These are phyloP conservation scores for Xestia rhomboidea DNA, from an alignment of 2,888 invertebrate genomes.

Conservation along the genomic window DNA sequence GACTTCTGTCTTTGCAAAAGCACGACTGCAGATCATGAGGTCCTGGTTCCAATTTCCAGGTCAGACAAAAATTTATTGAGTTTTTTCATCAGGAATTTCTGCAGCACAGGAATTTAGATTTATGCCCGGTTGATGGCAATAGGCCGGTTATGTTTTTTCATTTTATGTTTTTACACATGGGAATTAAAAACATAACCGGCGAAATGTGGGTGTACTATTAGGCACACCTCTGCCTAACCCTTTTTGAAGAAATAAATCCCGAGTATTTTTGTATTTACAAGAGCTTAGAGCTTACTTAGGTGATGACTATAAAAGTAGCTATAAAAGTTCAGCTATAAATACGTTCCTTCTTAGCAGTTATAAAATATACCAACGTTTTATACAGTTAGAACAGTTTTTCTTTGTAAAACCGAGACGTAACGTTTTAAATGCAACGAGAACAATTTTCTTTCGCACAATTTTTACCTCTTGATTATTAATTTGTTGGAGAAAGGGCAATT, in stretches of 20 bases:
- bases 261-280: neutral
- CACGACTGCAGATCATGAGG: too few species aligned
- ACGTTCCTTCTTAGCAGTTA: neutral
- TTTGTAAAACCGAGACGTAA: neutral
- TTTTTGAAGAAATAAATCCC: neutral
- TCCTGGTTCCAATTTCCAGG: too few species aligned
- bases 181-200: too few species aligned
- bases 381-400: neutral
- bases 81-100: too few species aligned
- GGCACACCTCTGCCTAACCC: too few species aligned
- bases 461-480: slow-evolving; percentile 71
- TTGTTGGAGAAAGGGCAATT: slow-evolving; percentile 76
- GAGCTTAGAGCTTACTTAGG: neutral
- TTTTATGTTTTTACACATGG: too few species aligned
- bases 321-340: neutral
- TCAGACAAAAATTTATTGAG: too few species aligned
- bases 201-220: too few species aligned
- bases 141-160: too few species aligned
- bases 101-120: too few species aligned
- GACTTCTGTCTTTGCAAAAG: neutral
- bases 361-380: neutral
- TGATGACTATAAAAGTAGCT: neutral
- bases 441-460: slow-evolving; percentile 47
- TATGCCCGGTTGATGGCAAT: too few species aligned
- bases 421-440: slow-evolving; percentile 48